Percentiles rank a stretch among this genome's conserved stretches.
phyloP scores from a whole-genome alignment of 2,113 vertebrate species.

The Columba janthina region DNA sequence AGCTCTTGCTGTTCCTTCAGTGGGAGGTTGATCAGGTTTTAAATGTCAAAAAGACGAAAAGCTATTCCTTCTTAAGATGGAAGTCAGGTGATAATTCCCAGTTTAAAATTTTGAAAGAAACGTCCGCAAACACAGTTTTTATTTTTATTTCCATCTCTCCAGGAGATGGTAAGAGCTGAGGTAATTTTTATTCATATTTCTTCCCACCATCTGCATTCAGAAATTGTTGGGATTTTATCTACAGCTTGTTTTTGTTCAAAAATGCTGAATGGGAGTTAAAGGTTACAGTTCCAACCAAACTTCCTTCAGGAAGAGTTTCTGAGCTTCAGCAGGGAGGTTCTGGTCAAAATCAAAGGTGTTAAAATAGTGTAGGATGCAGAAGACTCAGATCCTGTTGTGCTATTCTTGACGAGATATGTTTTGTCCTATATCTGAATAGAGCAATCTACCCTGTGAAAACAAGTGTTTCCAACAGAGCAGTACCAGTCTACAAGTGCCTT shows the following conservation, averaged over 20 bases:
- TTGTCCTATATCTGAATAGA: background rate
- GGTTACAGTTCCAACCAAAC: background rate
- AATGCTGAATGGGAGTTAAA: background rate
- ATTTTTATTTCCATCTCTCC: background rate
- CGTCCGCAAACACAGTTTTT: background rate
- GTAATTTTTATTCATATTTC: background rate
- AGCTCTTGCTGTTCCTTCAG: background rate
- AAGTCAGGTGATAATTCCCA: background rate
- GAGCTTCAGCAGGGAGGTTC: background rate
- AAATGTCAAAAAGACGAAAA: background rate
- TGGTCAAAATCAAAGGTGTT: background rate
- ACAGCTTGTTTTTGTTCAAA: background rate
- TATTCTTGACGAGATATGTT: background rate
- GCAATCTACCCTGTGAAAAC: background rate
- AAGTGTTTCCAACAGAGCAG: background rate
- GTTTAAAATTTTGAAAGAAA: background rate
- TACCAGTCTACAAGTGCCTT: background rate
- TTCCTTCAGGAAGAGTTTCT: background rate
- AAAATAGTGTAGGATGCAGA: background rate
- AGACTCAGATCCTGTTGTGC: background rate
- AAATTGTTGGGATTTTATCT: background rate
- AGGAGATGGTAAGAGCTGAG: background rate
- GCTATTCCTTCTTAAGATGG: background rate
- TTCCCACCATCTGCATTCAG: background rate
- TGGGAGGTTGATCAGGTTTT: background rate